These are phyloP conservation scores for Eupeodes corollae DNA, from an alignment of 1,140 invertebrate species.

Conservation along the genomic window DNA sequence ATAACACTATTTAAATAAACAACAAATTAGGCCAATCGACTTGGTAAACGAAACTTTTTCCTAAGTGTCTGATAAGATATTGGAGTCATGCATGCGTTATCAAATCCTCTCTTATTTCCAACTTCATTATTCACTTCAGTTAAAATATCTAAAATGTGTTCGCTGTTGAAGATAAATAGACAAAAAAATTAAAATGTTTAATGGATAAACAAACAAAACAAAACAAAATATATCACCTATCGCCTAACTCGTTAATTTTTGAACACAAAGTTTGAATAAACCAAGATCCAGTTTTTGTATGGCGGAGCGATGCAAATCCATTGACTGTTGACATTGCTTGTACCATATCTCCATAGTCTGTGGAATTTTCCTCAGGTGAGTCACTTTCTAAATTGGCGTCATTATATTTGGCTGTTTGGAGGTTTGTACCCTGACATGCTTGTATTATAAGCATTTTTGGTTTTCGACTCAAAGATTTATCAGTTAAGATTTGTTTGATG, in stretches of 20 bases:
- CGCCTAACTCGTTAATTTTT: slow-evolving; percentile 10
- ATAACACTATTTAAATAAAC: too few relatives aligned
- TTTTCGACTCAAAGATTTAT: slow-evolving; percentile 15
- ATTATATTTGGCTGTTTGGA: not conserved
- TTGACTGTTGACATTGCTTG: slow-evolving; percentile 28
- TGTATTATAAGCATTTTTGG: slow-evolving; percentile 30
- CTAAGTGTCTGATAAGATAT: too few relatives aligned
- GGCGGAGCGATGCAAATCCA: slow-evolving; percentile 21
- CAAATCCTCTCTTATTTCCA: too few relatives aligned
- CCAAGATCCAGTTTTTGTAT: slow-evolving; percentile 27
- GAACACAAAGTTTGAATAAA: slow-evolving; percentile 30
- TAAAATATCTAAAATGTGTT: slow-evolving; percentile 26
- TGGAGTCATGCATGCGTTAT: too few relatives aligned
- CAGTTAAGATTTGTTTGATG: slow-evolving; percentile 21
- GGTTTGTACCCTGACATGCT: slow-evolving; percentile 20
- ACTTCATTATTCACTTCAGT: slow-evolving; percentile 17
- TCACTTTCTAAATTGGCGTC: not conserved
- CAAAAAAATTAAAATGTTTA: not conserved
- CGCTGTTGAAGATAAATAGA: slow-evolving; percentile 5
- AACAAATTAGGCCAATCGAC: too few relatives aligned
- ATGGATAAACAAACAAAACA: not conserved
- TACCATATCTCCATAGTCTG: slow-evolving; percentile 19
- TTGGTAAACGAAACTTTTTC: too few relatives aligned
- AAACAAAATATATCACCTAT: slow-evolving; percentile 8
- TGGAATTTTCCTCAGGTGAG: not conserved